Percentiles rank a stretch among this genome's conserved stretches.
phyloP scores from a whole-genome alignment of 2,888 invertebrate genomes.

The Drosophila vallismaia region DNA sequence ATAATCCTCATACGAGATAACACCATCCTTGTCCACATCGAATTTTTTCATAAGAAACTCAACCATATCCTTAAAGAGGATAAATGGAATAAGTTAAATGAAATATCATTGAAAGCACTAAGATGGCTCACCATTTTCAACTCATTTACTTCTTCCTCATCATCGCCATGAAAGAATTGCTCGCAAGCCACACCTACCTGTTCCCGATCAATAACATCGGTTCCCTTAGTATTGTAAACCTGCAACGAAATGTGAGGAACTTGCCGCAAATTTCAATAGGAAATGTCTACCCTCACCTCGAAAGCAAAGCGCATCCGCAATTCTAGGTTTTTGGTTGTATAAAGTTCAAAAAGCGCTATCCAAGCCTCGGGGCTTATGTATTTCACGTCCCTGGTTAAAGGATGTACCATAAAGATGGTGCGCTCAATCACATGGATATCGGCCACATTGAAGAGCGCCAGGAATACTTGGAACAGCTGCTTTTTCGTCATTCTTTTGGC shows the following conservation, averaged over 20 bases:
- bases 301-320: conserved; percentile 89
- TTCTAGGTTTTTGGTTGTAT: conserved; percentile 88
- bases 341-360: conserved; percentile 88
- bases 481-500: conserved; percentile 83
- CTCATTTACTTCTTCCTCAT: conserved; percentile 90
- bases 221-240: conserved; percentile 88
- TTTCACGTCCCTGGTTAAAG: conserved; percentile 84
- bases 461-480: conserved; percentile 87
- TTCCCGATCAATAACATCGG: conserved; percentile 88
- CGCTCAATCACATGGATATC: conserved; percentile 88
- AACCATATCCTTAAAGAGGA: conserved; percentile 87
- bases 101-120: neutral
- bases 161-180: conserved; percentile 85
- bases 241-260: conserved; percentile 24
- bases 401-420: conserved; percentile 85
- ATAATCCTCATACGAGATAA: conserved; percentile 86
- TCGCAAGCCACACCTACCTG: conserved; percentile 86
- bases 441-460: conserved; percentile 89
- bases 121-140: conserved; percentile 66
- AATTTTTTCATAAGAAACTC: conserved; percentile 89
- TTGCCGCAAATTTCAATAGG: too few species aligned
- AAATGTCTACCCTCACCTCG: neutral
- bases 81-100: neutral
- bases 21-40: conserved; percentile 90
- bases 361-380: conserved; percentile 86